Evolutionary conservation across 2,797 vertebrate genomes (phyloP).

Genomic region (Salarias fasciatus): DNA sequence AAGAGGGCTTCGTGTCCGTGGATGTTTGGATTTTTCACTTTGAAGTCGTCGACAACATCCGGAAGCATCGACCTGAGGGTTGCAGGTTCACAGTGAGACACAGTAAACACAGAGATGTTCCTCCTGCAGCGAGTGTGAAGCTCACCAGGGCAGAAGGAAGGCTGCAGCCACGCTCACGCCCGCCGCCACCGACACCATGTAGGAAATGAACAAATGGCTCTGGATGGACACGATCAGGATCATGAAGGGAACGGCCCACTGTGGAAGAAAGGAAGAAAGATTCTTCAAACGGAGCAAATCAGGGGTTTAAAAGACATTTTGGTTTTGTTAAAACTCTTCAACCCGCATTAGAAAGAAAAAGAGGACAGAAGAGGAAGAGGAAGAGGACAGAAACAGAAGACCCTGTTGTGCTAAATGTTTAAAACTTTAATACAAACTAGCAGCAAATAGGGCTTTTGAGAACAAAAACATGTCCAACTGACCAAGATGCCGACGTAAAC

Average conservation of each 20-base stretch:
- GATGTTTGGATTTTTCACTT: constrained; percentile 87
- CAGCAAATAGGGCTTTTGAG: too few relatives aligned
- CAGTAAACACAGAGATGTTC: not conserved
- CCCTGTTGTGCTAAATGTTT: too few relatives aligned
- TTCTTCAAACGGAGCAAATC: too few relatives aligned
- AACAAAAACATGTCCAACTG: constrained; percentile 53
- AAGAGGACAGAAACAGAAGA: too few relatives aligned
- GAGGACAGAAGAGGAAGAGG: too few relatives aligned
- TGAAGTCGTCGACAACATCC: constrained; percentile 94
- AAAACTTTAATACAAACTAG: too few relatives aligned
- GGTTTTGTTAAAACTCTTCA: too few relatives aligned
- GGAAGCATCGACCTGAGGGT: constrained; percentile 94
- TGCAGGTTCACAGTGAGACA: not conserved
- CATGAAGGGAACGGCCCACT: constrained; percentile 95
- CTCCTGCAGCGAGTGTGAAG: not conserved
- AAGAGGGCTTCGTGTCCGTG: constrained; percentile 93
- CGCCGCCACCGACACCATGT: constrained; percentile 87
- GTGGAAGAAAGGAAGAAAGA: not conserved
- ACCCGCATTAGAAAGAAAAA: too few relatives aligned
- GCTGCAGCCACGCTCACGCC: constrained; percentile 92
- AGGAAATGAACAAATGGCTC: constrained; percentile 86
- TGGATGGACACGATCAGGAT: constrained; percentile 83
- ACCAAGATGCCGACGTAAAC: constrained; percentile 90
- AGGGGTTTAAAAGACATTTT: too few relatives aligned
- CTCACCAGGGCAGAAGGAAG: constrained; percentile 95